Base-by-base conservation (phyloP, 2,797 vertebrate species). In the Hyperoplus immaculatus region DNA sequence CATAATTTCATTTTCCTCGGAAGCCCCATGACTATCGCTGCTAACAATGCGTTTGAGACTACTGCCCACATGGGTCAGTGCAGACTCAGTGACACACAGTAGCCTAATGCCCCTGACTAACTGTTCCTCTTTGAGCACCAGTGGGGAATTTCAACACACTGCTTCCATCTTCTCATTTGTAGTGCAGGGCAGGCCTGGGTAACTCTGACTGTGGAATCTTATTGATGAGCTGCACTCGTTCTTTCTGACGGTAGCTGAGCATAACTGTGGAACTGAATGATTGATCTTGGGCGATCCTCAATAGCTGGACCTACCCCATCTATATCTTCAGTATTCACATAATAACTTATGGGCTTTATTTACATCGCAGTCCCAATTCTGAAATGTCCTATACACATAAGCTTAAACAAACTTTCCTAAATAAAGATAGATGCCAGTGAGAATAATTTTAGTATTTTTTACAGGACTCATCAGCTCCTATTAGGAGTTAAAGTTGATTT, bases 1-100 rank as follows among this genome's bases (percentile, higher is more conserved):
- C 29, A 51, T 94, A 82, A 93, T 91, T 90, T 71, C 15, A 87
- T 94, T 94, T 92, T 59, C 64, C 47, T 59, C 73, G 66, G 71
- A 79, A 88, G 71, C 85, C 91, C 73, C 86, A 65, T 93, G 93
- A 92, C 87, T 67, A 13, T 29, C 57, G n/a, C 13, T 55, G 54
- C 75, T 69, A 63, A 82, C 72, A 73, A 46, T 77, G 65, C 16
- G 9, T 72, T 62, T 29, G 42, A 78, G 75, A 46, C 46, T 45
- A 21, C 15, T 46, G 50, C 16, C 47, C 29, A 47, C 61, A 56
- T 42, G 50, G 61, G 78, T 75, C 69, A 70, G 3, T 45, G 42
- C 49, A 55, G 51, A 36, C 63, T 71, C 43, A 0, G 46, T 78
- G 69, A 78, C 73, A 77, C 64, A 71, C 54, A 57, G 73, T 41